These are phyloP conservation scores for Larimichthys crocea DNA, from an alignment of 2,113 vertebrate species.

Conservation along the genomic window DNA sequence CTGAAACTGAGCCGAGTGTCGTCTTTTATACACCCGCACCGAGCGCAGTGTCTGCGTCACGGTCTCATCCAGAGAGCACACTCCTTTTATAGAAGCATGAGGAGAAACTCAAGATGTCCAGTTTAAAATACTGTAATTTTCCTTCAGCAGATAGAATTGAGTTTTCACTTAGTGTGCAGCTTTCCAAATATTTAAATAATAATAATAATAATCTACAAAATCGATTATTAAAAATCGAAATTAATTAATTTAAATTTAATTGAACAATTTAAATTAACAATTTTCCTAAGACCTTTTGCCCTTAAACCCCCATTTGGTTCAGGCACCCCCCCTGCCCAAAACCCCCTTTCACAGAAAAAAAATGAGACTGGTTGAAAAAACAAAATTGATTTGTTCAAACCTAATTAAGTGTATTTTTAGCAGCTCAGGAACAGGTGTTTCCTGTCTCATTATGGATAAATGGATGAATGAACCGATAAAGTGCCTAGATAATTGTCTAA, in stretches of 20 bases:
- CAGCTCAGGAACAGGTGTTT: slow-evolving; percentile 1
- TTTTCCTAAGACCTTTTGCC: too few relatives aligned
- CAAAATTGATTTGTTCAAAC: background rate
- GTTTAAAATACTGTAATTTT: background rate
- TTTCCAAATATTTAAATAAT: background rate
- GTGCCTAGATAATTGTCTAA: slow-evolving; percentile 15
- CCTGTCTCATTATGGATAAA: slow-evolving; percentile 34
- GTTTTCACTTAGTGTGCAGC: background rate
- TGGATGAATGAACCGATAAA: slow-evolving; percentile 15
- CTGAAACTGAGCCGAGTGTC: background rate
- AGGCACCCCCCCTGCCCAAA: too few relatives aligned
- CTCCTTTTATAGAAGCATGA: slow-evolving; percentile 74
- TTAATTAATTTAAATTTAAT: too few relatives aligned
- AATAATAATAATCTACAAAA: background rate
- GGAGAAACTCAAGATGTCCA: background rate
- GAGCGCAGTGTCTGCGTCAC: slow-evolving; percentile 68
- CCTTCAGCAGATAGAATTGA: background rate
- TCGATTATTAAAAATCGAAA: too few relatives aligned
- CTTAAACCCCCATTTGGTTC: too few relatives aligned
- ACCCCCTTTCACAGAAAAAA: too few relatives aligned
- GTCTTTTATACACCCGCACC: slow-evolving; percentile 61
- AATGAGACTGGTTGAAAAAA: background rate
- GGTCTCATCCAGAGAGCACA: slow-evolving; percentile 18
- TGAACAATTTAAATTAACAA: too few relatives aligned
- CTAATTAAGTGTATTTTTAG: slow-evolving; percentile 42